Conservation (phyloP, 1,140 invertebrate species). For the Trinorchestia longiramus region DNA sequence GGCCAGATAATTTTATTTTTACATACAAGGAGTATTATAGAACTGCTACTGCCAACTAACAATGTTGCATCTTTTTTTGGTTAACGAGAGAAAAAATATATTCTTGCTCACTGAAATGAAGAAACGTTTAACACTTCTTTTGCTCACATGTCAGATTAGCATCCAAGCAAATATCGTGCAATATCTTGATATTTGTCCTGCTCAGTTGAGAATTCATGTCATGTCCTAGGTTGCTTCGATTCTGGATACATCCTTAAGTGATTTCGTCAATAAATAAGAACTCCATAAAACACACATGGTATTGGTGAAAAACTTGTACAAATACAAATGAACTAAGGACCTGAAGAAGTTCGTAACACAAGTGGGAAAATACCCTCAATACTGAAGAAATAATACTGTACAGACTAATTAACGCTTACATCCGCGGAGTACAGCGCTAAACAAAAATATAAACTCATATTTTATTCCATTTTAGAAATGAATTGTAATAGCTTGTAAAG, state of each 20-base stretch:
- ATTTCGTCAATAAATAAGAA: not conserved
- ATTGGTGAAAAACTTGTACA: not conserved
- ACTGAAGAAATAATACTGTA: too few species aligned
- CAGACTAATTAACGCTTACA: too few species aligned
- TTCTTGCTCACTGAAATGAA: not conserved
- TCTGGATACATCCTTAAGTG: not conserved
- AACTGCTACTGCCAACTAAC: not conserved
- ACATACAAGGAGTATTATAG: not conserved
- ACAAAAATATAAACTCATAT: not conserved
- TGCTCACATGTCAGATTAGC: too few species aligned
- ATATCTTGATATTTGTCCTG: not conserved
- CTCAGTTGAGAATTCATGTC: not conserved
- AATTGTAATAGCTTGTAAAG: not conserved
- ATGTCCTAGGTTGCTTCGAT: not conserved
- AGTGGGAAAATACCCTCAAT: not conserved
- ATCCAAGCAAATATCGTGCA: not conserved
- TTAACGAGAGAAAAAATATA: not conserved
- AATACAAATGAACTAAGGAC: not conserved
- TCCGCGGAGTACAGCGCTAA: too few species aligned
- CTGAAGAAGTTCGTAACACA: not conserved
- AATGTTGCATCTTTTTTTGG: not conserved
- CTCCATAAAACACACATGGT: not conserved
- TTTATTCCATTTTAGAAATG: not conserved
- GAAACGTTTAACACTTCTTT: not conserved
- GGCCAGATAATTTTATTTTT: not conserved